Percentiles rank a stretch among this genome's conserved stretches.
phyloP scores from a whole-genome alignment of 2,113 vertebrate species.

The Odocoileus virginianus region DNA sequence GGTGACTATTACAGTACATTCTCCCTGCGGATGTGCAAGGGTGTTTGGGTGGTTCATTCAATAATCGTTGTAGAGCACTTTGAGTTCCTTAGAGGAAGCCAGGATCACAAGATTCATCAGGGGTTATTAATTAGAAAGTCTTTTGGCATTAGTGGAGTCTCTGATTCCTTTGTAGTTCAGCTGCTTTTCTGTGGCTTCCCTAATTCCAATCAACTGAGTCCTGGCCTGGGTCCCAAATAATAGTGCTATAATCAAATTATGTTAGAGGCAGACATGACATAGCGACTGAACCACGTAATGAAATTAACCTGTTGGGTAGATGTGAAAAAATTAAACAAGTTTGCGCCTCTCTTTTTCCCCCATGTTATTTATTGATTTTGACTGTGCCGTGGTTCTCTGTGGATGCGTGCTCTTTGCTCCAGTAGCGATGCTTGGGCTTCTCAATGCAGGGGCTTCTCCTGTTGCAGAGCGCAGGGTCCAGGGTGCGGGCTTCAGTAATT shows the following conservation, averaged over 20 bases:
- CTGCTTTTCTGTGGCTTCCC: neutral
- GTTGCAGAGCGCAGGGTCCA: fast-evolving
- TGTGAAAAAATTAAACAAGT: neutral
- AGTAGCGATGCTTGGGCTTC: neutral
- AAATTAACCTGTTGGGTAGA: neutral
- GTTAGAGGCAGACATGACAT: neutral
- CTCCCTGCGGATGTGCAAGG: neutral
- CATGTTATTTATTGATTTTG: neutral
- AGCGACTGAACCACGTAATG: neutral
- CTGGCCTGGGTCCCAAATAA: neutral
- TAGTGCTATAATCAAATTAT: neutral
- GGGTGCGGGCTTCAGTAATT: neutral
- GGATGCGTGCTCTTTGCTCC: neutral
- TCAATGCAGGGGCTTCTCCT: neutral
- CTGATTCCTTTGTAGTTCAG: neutral
- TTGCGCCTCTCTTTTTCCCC: neutral
- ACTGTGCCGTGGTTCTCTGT: neutral
- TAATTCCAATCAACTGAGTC: neutral
- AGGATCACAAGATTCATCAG: neutral
- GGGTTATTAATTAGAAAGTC: neutral
- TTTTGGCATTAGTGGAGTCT: neutral
- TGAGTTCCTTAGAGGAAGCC: neutral
- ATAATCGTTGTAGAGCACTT: neutral
- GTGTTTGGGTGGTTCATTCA: conserved; percentile 33
- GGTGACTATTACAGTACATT: neutral